phyloP scores from a whole-genome alignment of 2,113 vertebrate genomes.

The Aptenodytes forsteri region DNA sequence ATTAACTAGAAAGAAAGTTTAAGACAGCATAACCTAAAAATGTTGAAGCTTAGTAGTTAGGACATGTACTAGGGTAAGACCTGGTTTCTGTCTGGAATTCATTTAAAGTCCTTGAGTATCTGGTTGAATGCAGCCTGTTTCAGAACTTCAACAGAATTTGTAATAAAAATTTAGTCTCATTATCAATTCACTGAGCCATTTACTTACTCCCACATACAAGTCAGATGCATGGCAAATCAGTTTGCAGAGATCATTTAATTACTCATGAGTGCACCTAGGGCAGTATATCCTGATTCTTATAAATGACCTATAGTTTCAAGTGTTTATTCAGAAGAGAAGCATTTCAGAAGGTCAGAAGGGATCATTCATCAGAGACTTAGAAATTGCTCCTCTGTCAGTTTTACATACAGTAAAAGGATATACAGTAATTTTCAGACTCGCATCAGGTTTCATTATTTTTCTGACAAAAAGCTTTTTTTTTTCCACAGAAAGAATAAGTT shows the following conservation, averaged over 20 bases:
- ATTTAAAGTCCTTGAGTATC: background rate
- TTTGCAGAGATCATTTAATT: constrained; percentile 34
- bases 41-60: background rate
- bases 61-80: background rate
- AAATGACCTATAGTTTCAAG: constrained; percentile 18
- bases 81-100: background rate
- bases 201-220: constrained; percentile 6
- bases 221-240: background rate
- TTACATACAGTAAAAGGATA: background rate
- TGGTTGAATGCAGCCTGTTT: background rate
- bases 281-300: constrained; percentile 1
- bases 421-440: background rate
- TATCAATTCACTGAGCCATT: background rate
- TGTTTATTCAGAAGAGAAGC: constrained; percentile 6
- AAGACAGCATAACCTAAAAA: background rate
- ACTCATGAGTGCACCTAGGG: background rate
- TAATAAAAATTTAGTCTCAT: constrained; percentile 1
- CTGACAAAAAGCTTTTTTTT: background rate
- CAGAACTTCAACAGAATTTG: background rate
- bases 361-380: background rate
- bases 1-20: background rate
- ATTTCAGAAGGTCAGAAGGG: constrained; percentile 6
- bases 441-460: background rate
- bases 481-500: background rate
- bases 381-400: background rate